A percentile compares a stretch with the other conserved stretches of the same genome.
phyloP scores from a whole-genome alignment of 2,888 invertebrate genomes.

The Mesorhabditis spiculigera region DNA sequence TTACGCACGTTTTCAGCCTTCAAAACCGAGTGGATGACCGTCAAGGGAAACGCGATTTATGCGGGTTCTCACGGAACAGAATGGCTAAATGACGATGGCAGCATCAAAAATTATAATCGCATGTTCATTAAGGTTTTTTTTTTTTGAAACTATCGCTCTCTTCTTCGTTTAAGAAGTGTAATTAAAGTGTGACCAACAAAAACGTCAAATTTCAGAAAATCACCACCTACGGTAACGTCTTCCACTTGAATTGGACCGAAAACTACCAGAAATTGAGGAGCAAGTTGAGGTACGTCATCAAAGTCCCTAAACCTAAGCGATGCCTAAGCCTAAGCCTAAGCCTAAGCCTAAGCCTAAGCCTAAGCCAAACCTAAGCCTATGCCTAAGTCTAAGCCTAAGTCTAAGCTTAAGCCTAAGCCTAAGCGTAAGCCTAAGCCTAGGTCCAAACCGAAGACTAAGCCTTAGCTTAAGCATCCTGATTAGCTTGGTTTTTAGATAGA shows the following conservation, averaged over 20 bases:
- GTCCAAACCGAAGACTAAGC: too few relatives aligned
- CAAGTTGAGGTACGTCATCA: not conserved
- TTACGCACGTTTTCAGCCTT: constrained; percentile 71
- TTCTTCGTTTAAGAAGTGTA: too few relatives aligned
- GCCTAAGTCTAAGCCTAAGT: too few relatives aligned
- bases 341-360: too few relatives aligned
- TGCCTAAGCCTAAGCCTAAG: too few relatives aligned
- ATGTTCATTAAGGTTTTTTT: constrained; percentile 76
- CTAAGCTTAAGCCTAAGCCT: too few relatives aligned
- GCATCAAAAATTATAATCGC: constrained; percentile 73
- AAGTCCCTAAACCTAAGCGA: too few relatives aligned
- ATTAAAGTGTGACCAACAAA: not conserved
- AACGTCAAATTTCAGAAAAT: constrained; percentile 17
- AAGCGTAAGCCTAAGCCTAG: too few relatives aligned
- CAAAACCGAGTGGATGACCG: constrained; percentile 93
- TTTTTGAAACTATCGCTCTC: too few relatives aligned
- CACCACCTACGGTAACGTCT: constrained; percentile 21
- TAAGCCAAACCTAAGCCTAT: too few relatives aligned
- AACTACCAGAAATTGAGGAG: not conserved
- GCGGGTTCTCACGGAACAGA: constrained; percentile 88
- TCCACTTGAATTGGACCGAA: constrained; percentile 2
- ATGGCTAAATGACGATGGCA: constrained; percentile 83
- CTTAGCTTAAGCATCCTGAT: too few relatives aligned
- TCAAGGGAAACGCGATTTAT: constrained; percentile 80
- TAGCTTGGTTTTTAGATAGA: constrained; percentile 77